Evolutionary conservation across 1,140 invertebrate genomes (phyloP).

Genomic region (Portunus trituberculatus): DNA sequence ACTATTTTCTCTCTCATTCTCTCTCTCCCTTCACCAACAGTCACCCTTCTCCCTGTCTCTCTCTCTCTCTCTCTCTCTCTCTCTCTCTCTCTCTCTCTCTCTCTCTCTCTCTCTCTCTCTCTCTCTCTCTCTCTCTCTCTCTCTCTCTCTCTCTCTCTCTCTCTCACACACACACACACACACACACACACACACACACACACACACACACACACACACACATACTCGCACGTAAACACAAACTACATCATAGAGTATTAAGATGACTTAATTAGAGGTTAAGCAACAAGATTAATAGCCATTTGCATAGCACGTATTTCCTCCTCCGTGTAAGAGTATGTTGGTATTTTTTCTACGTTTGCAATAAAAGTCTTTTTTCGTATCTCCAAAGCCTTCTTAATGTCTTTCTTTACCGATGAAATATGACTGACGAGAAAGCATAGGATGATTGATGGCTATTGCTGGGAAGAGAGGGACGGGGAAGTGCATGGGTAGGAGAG

Average conservation of each 20-base stretch:
- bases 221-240: not conserved
- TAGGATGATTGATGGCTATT: not conserved
- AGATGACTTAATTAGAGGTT: not conserved
- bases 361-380: not conserved
- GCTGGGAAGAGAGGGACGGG: not conserved
- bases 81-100: slow-evolving; percentile 41
- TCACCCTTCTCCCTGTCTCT: not conserved
- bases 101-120: not conserved
- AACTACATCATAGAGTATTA: not conserved
- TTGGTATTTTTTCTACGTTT: not conserved
- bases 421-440: slow-evolving; percentile 12
- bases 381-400: not conserved
- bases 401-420: slow-evolving; percentile 2
- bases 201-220: too few relatives aligned
- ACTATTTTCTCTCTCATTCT: not conserved
- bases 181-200: too few relatives aligned
- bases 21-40: not conserved
- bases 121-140: too few relatives aligned
- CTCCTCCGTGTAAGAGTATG: not conserved
- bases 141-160: too few relatives aligned
- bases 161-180: too few relatives aligned
- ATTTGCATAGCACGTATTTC: not conserved
- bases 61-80: slow-evolving; percentile 34
- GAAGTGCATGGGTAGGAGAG: not conserved
- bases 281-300: not conserved